Conservation (phyloP, 2,113 vertebrate species). For the Galbula dea region DNA sequence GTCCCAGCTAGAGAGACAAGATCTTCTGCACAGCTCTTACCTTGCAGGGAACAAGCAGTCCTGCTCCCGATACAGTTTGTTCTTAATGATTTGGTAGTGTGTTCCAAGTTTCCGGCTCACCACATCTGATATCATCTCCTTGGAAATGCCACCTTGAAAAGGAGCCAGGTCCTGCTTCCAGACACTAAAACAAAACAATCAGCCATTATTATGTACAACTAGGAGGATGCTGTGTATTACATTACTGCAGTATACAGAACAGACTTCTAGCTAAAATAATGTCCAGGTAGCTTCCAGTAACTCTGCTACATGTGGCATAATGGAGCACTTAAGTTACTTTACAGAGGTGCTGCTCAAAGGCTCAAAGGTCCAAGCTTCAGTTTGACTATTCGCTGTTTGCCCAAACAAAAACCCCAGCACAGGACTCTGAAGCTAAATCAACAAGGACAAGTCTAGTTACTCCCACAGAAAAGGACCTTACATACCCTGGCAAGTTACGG, state of each 20-base stretch:
- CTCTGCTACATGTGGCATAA: background rate
- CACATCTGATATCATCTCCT: conserved; percentile 77
- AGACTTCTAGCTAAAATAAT: background rate
- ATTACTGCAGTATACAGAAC: background rate
- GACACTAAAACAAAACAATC: conserved; percentile 74
- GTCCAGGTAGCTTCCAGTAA: background rate
- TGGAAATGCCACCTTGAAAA: conserved; percentile 84
- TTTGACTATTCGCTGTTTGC: background rate
- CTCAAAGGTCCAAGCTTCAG: background rate
- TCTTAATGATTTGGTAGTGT: conserved; percentile 91
- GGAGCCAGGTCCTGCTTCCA: conserved; percentile 82
- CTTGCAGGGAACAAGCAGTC: conserved; percentile 97
- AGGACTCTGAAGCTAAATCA: background rate
- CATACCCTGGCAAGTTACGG: background rate
- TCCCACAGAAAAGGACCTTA: background rate
- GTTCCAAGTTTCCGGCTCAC: conserved; percentile 86
- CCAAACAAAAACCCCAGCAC: background rate
- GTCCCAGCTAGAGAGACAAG: background rate
- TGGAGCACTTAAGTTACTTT: background rate
- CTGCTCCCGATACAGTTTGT: conserved; percentile 87
- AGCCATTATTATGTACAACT: background rate
- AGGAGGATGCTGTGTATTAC: background rate
- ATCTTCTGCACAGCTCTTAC: conserved; percentile 66
- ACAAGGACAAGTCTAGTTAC: background rate
- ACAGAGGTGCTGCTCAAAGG: background rate